Conservation (phyloP, 2,797 vertebrate genomes). For the Lepilemur ruficaudatus region DNA sequence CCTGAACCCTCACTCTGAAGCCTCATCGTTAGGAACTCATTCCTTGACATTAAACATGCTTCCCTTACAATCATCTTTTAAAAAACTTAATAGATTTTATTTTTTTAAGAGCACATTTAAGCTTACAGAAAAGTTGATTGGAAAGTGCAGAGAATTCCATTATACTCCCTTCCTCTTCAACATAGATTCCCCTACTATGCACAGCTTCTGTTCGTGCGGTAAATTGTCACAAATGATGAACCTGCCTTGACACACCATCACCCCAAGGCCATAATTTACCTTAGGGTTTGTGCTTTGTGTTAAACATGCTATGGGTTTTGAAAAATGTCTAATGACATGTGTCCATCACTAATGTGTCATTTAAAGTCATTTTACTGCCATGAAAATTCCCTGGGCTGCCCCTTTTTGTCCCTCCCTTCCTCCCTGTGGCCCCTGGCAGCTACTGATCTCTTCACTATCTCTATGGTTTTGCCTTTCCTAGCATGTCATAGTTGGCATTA, state of each 20-base stretch:
- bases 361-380: background rate
- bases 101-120: background rate
- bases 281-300: background rate
- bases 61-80: background rate
- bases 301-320: background rate
- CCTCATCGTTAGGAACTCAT: background rate
- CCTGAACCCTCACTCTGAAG: background rate
- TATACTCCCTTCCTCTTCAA: background rate
- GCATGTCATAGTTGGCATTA: background rate
- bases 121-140: background rate
- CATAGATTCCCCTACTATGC: background rate
- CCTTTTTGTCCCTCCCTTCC: background rate
- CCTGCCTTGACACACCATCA: background rate
- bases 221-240: background rate
- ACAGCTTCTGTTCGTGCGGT: background rate
- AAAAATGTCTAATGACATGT: background rate
- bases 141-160: background rate
- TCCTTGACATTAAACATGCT: background rate
- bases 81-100: background rate
- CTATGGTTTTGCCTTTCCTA: background rate
- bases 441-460: background rate
- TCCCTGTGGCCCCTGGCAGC: background rate
- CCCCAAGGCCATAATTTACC: background rate
- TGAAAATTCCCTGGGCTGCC: rapidly evolving
- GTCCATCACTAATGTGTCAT: background rate